A percentile compares a stretch with the other conserved stretches of the same genome.
These are phyloP conservation scores for Eremobia ochroleuca DNA, from an alignment of 2,888 invertebrate species.

Conservation along the genomic window DNA sequence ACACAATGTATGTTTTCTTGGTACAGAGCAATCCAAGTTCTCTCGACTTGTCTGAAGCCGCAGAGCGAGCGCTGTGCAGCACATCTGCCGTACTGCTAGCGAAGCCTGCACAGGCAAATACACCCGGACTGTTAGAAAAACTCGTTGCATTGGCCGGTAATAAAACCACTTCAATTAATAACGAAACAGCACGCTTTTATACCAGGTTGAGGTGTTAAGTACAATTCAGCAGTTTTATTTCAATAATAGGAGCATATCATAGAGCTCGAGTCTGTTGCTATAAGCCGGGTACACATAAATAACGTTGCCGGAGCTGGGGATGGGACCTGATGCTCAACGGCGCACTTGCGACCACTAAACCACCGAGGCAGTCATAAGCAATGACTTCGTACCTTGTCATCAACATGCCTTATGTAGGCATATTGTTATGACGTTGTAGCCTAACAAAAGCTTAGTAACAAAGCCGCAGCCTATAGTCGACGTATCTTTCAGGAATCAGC, in stretches of 20 bases:
- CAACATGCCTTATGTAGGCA: background rate
- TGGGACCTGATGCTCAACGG: background rate
- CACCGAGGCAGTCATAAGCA: background rate
- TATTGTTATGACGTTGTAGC: background rate
- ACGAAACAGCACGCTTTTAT: background rate
- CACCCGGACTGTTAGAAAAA: slow-evolving; percentile 21
- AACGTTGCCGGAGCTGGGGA: background rate
- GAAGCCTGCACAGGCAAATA: background rate
- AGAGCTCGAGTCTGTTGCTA: background rate
- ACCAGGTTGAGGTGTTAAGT: background rate
- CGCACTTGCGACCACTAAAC: background rate
- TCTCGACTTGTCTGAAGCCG: slow-evolving; percentile 18
- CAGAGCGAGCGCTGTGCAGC: slow-evolving; percentile 32
- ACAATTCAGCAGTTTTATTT: background rate
- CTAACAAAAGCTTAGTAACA: background rate
- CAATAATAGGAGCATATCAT: background rate
- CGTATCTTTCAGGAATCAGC: slow-evolving; percentile 31
- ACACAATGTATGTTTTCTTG: background rate
- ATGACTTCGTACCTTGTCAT: background rate
- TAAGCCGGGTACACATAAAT: no score
- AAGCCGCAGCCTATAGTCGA: background rate
- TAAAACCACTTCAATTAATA: background rate
- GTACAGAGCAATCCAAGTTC: background rate
- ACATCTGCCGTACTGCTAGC: slow-evolving; percentile 13
- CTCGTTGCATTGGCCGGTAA: slow-evolving; percentile 35